Conservation (phyloP, 2,888 invertebrate genomes). For the Heliconius aoede region DNA sequence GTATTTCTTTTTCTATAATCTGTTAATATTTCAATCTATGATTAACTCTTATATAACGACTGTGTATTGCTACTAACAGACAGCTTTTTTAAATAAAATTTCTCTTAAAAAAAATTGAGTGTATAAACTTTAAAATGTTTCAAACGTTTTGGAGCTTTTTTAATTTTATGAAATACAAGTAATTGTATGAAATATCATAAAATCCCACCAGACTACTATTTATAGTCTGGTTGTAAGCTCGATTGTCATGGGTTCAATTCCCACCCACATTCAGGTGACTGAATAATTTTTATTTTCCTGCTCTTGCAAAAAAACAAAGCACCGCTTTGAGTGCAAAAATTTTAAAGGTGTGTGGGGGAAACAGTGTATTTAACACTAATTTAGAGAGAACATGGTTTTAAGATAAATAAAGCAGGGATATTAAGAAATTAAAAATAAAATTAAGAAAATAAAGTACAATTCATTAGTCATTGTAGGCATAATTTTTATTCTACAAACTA, state of each 20-base stretch:
- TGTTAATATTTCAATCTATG: slow-evolving; percentile 30
- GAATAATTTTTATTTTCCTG: not conserved
- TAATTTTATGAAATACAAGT: not conserved
- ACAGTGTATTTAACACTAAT: no score
- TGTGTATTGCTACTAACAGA: slow-evolving; percentile 32
- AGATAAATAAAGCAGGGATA: no score
- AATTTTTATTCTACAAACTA: not conserved
- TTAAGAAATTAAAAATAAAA: no score
- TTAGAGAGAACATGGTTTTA: no score
- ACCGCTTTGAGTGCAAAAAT: not conserved
- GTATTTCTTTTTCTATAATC: slow-evolving; percentile 43
- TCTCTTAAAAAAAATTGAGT: not conserved
- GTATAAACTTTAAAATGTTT: not conserved
- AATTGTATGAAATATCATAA: no score
- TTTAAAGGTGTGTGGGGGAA: not conserved
- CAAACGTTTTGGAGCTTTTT: slow-evolving; percentile 10
- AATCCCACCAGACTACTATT: no score
- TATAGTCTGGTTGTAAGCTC: not conserved
- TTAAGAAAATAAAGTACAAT: no score
- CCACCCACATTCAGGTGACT: not conserved
- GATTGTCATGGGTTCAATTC: not conserved
- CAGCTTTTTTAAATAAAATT: slow-evolving; percentile 20
- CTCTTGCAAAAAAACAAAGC: not conserved
- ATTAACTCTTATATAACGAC: slow-evolving; percentile 25
- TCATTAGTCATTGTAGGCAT: no score